Base-by-base conservation (phyloP, 1,140 invertebrate species). In the Pseudomyrmex cubaensis region DNA sequence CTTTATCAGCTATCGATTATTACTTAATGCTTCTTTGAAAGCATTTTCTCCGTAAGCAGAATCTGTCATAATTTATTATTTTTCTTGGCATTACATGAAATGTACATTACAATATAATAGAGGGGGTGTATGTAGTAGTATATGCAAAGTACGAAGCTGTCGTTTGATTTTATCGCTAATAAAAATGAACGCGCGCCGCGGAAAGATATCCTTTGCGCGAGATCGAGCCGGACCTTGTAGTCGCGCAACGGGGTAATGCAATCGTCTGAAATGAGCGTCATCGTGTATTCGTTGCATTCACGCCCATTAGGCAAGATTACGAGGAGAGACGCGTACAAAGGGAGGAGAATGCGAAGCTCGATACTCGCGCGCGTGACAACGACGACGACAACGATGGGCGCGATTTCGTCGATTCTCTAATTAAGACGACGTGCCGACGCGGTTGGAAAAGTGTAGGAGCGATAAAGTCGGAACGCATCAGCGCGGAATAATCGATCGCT, bases 401-500 rank as follows among this genome's bases (percentile, higher is more conserved):
- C 35, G 35, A 84, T 84, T 59, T 46, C 46, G 52, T 73, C 83
- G 75, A 85, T 82, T 64, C 56, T 54, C 66, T 82, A 69, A 84
- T 82, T 82, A 82, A 66, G 74, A 62, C 52, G 50, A 44, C 64
- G 22, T 52, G 61, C 59, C 75, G 61, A 67, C 56, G 64, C 74
- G 62, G 74, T 20, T 52, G 64, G 74, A 84, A 84, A 84, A 84
- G 66, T 84, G 64, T 63, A 56, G 46, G 66, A 13, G 44, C 66
- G 76, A 80, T 80, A 72, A 84, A 82, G 44, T 82, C 83, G 83
- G 13, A 15, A 25, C 57, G 83, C 83, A 78, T 85, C 76, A 82
- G 78, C 78, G 77, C 35, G 77, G 77, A 82, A 82, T 85, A 85
- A 85, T 85, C 83, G 83, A 85, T 85, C 63, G 83, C 82, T 77